phyloP scores from a whole-genome alignment of 1,140 invertebrate species.

The Leptestheria dahalacensis region DNA sequence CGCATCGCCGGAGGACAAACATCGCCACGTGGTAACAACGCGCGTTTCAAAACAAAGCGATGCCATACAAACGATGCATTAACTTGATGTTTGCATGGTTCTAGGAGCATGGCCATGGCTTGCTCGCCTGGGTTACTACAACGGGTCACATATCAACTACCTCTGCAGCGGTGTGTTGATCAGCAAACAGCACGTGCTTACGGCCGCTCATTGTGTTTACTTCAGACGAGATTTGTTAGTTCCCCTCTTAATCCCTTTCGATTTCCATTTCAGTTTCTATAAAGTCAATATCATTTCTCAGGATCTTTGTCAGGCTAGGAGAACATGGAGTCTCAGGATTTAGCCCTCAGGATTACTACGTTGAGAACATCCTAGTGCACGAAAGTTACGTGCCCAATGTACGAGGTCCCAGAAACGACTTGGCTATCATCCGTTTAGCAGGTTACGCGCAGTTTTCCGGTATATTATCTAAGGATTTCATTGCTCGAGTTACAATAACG shows the following conservation, averaged over 20 bases:
- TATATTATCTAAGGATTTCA: neutral
- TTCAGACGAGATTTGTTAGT: neutral
- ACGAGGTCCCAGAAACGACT: neutral
- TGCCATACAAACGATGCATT: too few species aligned
- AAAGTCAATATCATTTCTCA: neutral
- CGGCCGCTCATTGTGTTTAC: conserved; percentile 36
- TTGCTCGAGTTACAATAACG: neutral
- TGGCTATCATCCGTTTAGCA: conserved; percentile 3
- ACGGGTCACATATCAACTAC: neutral
- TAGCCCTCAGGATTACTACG: conserved; percentile 5
- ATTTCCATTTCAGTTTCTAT: neutral
- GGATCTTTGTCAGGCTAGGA: conserved; percentile 3
- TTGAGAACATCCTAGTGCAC: neutral
- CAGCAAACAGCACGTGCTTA: conserved; percentile 42
- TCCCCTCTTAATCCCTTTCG: too few species aligned
- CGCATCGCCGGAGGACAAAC: neutral
- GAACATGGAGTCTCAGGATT: neutral
- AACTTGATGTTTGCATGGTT: neutral
- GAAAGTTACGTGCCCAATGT: neutral
- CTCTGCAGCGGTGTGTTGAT: conserved; percentile 45
- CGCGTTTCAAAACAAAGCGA: too few species aligned
- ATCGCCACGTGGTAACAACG: neutral
- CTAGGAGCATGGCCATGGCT: conserved; percentile 13
- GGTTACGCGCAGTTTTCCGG: neutral
- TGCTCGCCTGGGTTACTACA: conserved; percentile 3